These are phyloP conservation scores for Lordiphosa andalusiaca DNA, from an alignment of 2,888 invertebrate genomes.

Conservation along the genomic window DNA sequence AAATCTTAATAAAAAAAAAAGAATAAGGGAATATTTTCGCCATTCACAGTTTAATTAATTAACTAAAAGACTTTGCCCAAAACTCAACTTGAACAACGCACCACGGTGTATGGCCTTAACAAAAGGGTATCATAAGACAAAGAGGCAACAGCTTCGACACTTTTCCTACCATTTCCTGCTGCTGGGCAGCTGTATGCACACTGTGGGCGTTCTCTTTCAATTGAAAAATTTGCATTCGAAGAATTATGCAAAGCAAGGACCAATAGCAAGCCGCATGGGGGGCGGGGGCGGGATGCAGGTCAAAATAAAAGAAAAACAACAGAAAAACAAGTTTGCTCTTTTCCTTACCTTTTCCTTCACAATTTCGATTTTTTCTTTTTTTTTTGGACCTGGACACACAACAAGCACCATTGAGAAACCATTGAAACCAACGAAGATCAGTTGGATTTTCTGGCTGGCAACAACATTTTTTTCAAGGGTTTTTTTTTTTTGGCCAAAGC, in stretches of 20 bases:
- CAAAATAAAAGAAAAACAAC: slow-evolving; percentile 46
- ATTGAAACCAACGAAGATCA: slow-evolving; percentile 63
- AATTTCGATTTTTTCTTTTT: slow-evolving; percentile 14
- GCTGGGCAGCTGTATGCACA: slow-evolving; percentile 34
- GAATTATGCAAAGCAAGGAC: slow-evolving; percentile 63
- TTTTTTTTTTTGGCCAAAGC: slow-evolving; percentile 41
- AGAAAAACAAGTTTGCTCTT: slow-evolving; percentile 51
- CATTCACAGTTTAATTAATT: no score
- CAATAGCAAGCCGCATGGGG: slow-evolving; percentile 8
- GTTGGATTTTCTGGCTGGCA: slow-evolving; percentile 35
- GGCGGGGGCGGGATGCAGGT: slow-evolving; percentile 13
- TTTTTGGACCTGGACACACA: slow-evolving; percentile 36
- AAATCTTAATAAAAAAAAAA: no score
- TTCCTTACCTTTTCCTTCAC: slow-evolving; percentile 29
- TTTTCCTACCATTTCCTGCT: slow-evolving; percentile 61
- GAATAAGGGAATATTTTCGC: no score
- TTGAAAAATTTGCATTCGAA: slow-evolving; percentile 74
- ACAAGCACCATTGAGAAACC: slow-evolving; percentile 46
- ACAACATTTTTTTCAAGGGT: slow-evolving; percentile 27
- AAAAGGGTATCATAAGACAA: no score
- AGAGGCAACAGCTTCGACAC: slow-evolving; percentile 42
- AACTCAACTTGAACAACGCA: no score
- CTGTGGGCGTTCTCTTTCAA: slow-evolving; percentile 39
- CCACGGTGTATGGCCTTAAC: no score
- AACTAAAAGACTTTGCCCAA: no score